Conservation (phyloP, 2,888 invertebrate species). For the Eupithecia subumbrata region DNA sequence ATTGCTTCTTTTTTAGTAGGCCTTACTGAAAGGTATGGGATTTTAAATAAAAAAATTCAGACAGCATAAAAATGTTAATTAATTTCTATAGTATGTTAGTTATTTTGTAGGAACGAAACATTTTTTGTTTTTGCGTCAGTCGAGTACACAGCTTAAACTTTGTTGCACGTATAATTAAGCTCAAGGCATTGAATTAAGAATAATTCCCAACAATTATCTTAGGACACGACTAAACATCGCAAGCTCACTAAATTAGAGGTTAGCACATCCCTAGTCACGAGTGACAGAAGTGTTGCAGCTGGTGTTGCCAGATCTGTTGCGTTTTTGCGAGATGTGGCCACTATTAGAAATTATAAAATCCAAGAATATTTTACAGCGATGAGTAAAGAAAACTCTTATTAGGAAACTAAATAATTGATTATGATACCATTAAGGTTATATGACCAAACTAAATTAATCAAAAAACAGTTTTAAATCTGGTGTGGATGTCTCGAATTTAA, state of each 20-base stretch:
- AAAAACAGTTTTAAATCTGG: no score
- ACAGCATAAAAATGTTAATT: no score
- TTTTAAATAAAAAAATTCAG: no score
- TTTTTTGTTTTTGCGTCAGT: neutral
- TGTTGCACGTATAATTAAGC: conserved; percentile 5
- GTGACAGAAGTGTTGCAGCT: conserved; percentile 33
- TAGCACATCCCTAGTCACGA: conserved; percentile 44
- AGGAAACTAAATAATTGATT: neutral
- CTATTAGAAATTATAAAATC: neutral
- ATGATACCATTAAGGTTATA: no score
- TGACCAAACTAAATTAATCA: no score
- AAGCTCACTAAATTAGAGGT: conserved; percentile 31
- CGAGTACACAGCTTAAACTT: conserved; percentile 1
- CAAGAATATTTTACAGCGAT: neutral
- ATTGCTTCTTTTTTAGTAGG: neutral
- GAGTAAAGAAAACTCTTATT: neutral
- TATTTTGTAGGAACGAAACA: neutral
- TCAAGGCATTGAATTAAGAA: conserved; percentile 25
- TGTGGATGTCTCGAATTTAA: no score
- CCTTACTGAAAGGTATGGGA: no score
- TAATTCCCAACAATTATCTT: conserved; percentile 27
- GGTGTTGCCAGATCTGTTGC: neutral
- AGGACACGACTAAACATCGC: conserved; percentile 22
- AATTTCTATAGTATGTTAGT: neutral
- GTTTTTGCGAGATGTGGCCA: neutral